Percentiles rank a stretch among this genome's conserved stretches.
Evolutionary conservation across 2,888 invertebrate species (phyloP).

Genomic region (Silvanus unidentatus): DNA sequence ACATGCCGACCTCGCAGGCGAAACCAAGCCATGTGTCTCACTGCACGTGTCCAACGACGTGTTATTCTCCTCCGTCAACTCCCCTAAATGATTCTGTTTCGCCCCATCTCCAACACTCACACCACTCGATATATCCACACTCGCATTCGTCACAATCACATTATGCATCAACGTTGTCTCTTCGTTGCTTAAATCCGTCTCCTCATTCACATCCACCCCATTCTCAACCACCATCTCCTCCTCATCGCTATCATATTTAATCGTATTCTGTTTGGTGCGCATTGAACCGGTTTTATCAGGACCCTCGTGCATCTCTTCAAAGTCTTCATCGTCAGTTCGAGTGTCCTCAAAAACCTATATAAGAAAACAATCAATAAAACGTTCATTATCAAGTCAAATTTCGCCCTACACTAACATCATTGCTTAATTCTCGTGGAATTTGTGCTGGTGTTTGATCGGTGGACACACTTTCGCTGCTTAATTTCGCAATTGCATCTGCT

Average conservation of each 20-base stretch:
- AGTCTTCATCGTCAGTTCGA: conserved; percentile 41
- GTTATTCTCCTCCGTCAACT: conserved; percentile 56
- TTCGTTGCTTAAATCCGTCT: conserved; percentile 18
- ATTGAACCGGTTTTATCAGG: conserved; percentile 20
- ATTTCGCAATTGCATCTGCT: conserved; percentile 76
- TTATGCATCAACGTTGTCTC: conserved; percentile 48
- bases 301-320: conserved; percentile 36
- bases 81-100: conserved; percentile 49
- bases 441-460: conserved; percentile 43
- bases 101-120: conserved; percentile 47
- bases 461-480: conserved; percentile 69
- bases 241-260: conserved; percentile 38
- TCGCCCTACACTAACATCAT: conserved; percentile 42
- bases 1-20: conserved; percentile 52
- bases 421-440: conserved; percentile 49
- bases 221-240: conserved; percentile 22
- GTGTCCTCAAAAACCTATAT: conserved; percentile 43
- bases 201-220: conserved; percentile 8
- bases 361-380: background rate
- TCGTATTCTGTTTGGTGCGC: conserved; percentile 39
- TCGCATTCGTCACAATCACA: conserved; percentile 67
- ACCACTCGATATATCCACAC: conserved; percentile 53
- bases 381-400: background rate
- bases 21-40: conserved; percentile 43
- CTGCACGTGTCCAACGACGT: conserved; percentile 43